phyloP scores from a whole-genome alignment of 2,797 vertebrate genomes.

The Melanotaenia trifasciata region DNA sequence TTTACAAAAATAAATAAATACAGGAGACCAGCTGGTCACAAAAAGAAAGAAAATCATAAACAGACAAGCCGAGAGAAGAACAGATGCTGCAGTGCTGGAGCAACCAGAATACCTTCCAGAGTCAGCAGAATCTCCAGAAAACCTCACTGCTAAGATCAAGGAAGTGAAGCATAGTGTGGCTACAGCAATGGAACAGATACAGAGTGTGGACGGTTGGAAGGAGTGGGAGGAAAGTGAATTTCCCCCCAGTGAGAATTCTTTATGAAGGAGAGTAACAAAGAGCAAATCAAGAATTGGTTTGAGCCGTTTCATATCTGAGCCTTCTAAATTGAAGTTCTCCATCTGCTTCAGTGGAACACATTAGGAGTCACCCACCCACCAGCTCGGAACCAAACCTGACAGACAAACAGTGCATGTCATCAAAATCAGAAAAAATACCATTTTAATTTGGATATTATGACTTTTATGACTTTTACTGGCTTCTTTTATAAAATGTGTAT shows the following conservation, averaged over 20 bases:
- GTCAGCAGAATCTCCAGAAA: slow-evolving; percentile 42
- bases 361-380: slow-evolving; percentile 21
- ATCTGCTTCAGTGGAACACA: slow-evolving; percentile 23
- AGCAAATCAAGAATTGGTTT: slow-evolving; percentile 44
- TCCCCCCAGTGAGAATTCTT: slow-evolving; percentile 34
- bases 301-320: slow-evolving; percentile 28
- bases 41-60: neutral
- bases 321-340: slow-evolving; percentile 29
- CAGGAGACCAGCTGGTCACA: neutral
- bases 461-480: too few relatives aligned
- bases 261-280: slow-evolving; percentile 47
- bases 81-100: slow-evolving; percentile 42
- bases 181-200: slow-evolving; percentile 34
- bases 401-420: neutral
- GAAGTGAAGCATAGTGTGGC: slow-evolving; percentile 41
- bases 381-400: slow-evolving; percentile 24
- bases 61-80: slow-evolving; percentile 18
- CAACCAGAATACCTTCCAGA: slow-evolving; percentile 19
- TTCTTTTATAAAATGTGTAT: too few relatives aligned
- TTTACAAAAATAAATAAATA: slow-evolving; percentile 12
- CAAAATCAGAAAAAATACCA: neutral
- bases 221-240: slow-evolving; percentile 34
- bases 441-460: too few relatives aligned
- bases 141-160: slow-evolving; percentile 48
- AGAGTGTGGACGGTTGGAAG: slow-evolving; percentile 26